Conservation (phyloP, 2,888 invertebrate species). For the Tipula lateralis region DNA sequence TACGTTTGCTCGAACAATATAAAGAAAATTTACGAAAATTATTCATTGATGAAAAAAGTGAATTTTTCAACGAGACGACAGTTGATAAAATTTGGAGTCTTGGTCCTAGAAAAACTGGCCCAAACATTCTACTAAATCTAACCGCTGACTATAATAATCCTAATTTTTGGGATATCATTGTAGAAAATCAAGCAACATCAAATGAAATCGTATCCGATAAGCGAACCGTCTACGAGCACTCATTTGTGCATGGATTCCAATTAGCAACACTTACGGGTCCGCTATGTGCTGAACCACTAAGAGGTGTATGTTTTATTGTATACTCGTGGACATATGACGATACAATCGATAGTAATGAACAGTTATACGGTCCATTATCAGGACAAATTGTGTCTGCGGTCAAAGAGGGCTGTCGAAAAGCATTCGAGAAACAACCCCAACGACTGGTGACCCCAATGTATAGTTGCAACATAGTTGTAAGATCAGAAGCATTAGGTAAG, state of each 20-base stretch:
- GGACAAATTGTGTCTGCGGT: conserved; percentile 90
- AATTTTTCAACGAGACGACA: conserved; percentile 36
- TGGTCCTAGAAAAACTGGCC: conserved; percentile 82
- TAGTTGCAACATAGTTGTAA: conserved; percentile 71
- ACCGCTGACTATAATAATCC: conserved; percentile 60
- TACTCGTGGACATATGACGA: conserved; percentile 69
- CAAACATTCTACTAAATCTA: conserved; percentile 83
- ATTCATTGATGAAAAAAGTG: conserved; percentile 40
- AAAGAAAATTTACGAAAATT: conserved; percentile 36
- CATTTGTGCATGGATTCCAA: conserved; percentile 82
- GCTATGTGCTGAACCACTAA: conserved; percentile 94
- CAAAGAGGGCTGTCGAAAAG: conserved; percentile 81
- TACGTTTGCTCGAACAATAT: conserved; percentile 29
- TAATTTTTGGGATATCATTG: conserved; percentile 50
- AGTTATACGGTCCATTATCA: conserved; percentile 49
- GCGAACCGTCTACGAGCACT: conserved; percentile 64
- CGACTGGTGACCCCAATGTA: conserved; percentile 96
- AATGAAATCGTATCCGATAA: conserved; percentile 51
- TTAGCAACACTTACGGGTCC: conserved; percentile 85
- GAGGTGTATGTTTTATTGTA: conserved; percentile 87
- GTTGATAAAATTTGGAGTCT: conserved; percentile 81
- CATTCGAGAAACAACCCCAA: conserved; percentile 84
- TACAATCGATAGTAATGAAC: conserved; percentile 45
- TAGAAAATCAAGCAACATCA: conserved; percentile 35
- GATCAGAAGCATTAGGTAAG: conserved; percentile 83